A percentile compares a stretch with the other conserved stretches of the same genome.
Evolutionary conservation across 2,113 vertebrate species (phyloP).

Genomic region (Struthio camelus): DNA sequence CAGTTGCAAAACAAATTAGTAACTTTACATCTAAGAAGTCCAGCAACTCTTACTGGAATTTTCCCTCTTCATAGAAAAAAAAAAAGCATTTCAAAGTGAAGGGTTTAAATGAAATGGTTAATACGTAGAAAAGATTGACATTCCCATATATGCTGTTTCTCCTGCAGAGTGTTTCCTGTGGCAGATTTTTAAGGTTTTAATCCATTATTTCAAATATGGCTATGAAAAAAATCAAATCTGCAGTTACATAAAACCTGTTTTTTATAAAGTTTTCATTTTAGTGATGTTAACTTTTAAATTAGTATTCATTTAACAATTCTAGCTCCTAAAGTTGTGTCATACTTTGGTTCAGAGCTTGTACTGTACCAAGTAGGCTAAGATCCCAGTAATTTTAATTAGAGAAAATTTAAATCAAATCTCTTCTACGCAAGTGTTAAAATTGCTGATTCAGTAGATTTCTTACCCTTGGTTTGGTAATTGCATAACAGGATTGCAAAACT

Average conservation of each 20-base stretch:
- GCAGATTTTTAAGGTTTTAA: neutral
- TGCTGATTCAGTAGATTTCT: neutral
- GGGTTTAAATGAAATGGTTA: neutral
- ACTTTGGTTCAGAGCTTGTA: neutral
- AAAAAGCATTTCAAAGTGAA: neutral
- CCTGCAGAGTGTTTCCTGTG: neutral
- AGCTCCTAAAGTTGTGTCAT: neutral
- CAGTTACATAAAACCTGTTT: neutral
- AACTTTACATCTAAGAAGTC: neutral
- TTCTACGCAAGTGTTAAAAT: neutral
- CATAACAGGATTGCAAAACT: neutral
- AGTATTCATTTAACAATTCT: neutral
- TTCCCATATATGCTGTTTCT: neutral
- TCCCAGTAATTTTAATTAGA: neutral
- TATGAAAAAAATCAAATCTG: neutral
- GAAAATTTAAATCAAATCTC: neutral
- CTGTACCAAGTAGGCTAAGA: neutral
- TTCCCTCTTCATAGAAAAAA: neutral
- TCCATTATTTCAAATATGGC: neutral
- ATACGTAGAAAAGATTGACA: neutral
- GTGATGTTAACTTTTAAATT: neutral
- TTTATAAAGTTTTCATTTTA: neutral
- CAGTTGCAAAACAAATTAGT: neutral
- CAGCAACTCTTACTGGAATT: neutral
- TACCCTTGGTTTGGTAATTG: neutral